Conservation (phyloP, 2,888 invertebrate genomes). For the Phengaris alcon region DNA sequence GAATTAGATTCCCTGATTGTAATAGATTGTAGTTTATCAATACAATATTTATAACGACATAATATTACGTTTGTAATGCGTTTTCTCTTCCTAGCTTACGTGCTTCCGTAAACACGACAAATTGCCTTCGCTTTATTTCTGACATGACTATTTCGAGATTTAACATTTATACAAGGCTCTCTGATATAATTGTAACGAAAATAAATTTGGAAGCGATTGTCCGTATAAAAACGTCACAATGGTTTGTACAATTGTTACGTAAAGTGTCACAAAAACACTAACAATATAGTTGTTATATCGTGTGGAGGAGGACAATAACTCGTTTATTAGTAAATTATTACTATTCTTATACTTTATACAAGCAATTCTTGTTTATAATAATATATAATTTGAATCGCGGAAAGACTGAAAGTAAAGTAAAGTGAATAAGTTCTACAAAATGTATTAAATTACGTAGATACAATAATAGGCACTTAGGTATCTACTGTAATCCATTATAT, state of each 20-base stretch:
- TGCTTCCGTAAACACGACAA: constrained; percentile 46
- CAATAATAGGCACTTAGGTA: too few species aligned
- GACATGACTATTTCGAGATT: constrained; percentile 29
- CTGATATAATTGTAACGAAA: constrained; percentile 23
- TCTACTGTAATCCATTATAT: too few species aligned
- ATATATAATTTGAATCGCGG: too few species aligned
- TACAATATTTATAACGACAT: neutral
- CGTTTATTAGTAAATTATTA: too few species aligned
- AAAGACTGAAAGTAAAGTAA: too few species aligned
- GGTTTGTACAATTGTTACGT: neutral
- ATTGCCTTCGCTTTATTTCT: constrained; percentile 28
- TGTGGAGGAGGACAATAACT: too few species aligned
- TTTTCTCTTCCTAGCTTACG: constrained; percentile 43
- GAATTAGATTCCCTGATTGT: too few species aligned
- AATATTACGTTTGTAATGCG: neutral
- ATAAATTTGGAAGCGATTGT: constrained; percentile 23
- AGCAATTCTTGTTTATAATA: too few species aligned
- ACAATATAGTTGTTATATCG: neutral
- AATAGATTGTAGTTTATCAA: neutral
- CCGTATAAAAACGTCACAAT: neutral
- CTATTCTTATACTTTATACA: too few species aligned
- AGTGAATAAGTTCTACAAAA: too few species aligned
- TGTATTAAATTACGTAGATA: too few species aligned
- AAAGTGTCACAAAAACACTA: constrained; percentile 8
- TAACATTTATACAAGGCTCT: constrained; percentile 28